phyloP scores from a whole-genome alignment of 2,797 vertebrate genomes.

The Pempheris klunzingeri region DNA sequence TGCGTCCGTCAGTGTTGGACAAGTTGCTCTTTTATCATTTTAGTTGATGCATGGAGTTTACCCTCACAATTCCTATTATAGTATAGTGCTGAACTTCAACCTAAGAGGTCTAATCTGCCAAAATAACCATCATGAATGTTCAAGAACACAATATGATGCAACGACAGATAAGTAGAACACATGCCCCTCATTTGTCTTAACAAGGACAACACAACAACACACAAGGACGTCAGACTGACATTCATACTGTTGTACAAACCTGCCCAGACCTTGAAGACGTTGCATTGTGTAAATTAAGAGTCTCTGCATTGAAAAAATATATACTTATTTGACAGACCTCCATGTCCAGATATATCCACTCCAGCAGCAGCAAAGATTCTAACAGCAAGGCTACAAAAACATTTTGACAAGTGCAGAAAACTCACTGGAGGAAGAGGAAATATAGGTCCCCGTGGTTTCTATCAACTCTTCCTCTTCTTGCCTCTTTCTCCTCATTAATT shows the following conservation, averaged over 20 bases:
- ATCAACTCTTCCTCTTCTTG: background rate
- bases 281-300: background rate
- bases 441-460: background rate
- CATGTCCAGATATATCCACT: background rate
- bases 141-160: background rate
- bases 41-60: background rate
- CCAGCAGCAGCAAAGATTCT: background rate
- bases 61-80: background rate
- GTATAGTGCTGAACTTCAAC: background rate
- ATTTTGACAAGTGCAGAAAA: background rate
- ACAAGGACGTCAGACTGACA: background rate
- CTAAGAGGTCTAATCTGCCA: background rate
- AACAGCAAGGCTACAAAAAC: background rate
- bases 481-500: background rate
- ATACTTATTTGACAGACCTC: background rate
- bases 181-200: background rate
- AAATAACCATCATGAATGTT: background rate
- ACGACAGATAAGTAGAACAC: too few species aligned
- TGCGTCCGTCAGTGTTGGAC: background rate
- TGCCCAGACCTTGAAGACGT: background rate
- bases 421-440: background rate
- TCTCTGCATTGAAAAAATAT: background rate
- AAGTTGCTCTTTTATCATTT: background rate
- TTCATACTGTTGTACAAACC: background rate
- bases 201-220: background rate